A percentile compares a stretch with the other conserved stretches of the same genome.
Conservation (phyloP, 2,113 vertebrate genomes). For the Tachysurus fulvidraco region DNA sequence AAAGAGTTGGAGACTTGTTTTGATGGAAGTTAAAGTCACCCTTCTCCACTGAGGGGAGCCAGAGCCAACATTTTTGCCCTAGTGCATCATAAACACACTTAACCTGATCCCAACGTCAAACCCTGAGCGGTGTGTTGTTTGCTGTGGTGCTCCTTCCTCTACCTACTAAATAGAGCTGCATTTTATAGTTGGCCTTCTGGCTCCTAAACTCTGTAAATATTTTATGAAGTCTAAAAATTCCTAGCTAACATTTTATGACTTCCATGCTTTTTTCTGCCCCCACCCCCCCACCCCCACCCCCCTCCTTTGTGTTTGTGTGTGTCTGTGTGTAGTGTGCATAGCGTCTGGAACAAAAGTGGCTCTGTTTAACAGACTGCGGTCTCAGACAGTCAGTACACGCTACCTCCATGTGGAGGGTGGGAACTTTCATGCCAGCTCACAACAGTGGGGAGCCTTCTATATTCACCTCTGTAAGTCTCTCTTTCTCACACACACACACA, state of each 20-base stretch:
- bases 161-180: not conserved
- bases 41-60: slow-evolving; percentile 17
- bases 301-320: not conserved
- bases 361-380: slow-evolving; percentile 96
- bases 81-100: not conserved
- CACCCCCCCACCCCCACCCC: no score
- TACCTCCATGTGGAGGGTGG: slow-evolving; percentile 98
- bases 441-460: slow-evolving; percentile 98
- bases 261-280: not conserved
- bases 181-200: not conserved
- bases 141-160: not conserved
- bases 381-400: slow-evolving; percentile 97
- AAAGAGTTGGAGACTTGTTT: not conserved
- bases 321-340: slow-evolving; percentile 87
- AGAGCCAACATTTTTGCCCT: not conserved
- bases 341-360: slow-evolving; percentile 99
- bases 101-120: not conserved
- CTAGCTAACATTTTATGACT: slow-evolving; percentile 28
- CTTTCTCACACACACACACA: not conserved
- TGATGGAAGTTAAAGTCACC: not conserved
- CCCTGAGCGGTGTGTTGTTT: not conserved
- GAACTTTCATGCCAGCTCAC: slow-evolving; percentile 98
- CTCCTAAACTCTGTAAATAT: slow-evolving; percentile 34
- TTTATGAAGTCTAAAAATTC: slow-evolving; percentile 23
- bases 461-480: slow-evolving; percentile 93